phyloP scores from a whole-genome alignment of 2,113 vertebrate genomes.

The Taurulus bubalis region DNA sequence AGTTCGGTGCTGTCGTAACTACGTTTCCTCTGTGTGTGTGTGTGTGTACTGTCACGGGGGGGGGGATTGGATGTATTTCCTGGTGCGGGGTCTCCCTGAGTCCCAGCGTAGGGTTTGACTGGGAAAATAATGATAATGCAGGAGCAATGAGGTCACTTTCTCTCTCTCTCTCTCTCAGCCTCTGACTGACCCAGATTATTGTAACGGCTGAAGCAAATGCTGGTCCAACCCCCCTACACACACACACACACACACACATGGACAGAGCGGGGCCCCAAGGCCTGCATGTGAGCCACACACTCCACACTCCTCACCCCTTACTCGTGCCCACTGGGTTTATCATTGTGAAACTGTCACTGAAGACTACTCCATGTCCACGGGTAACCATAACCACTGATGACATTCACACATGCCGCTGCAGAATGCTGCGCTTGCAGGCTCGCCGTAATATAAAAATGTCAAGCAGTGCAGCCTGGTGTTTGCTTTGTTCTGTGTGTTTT shows the following conservation, averaged over 20 bases:
- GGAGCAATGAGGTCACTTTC: slow-evolving; percentile 69
- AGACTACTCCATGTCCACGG: slow-evolving; percentile 17
- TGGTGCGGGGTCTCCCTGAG: slow-evolving; percentile 41
- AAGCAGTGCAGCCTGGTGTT: background rate
- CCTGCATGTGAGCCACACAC: slow-evolving; percentile 33
- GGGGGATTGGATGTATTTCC: slow-evolving; percentile 61
- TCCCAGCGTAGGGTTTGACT: slow-evolving; percentile 40
- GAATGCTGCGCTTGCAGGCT: background rate
- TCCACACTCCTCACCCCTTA: slow-evolving; percentile 3
- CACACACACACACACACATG: background rate
- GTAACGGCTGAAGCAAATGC: slow-evolving; percentile 61
- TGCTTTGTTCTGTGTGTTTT: background rate
- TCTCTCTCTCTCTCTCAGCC: slow-evolving; percentile 36
- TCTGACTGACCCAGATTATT: slow-evolving; percentile 69
- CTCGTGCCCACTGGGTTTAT: slow-evolving; percentile 31
- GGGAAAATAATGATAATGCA: slow-evolving; percentile 70
- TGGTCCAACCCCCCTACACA: slow-evolving; percentile 20
- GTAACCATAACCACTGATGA: slow-evolving; percentile 35
- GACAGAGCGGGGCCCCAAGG: slow-evolving; percentile 29
- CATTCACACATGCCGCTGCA: slow-evolving; percentile 47
- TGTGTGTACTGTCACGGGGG: slow-evolving; percentile 20
- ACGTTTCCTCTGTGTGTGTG: slow-evolving; percentile 60
- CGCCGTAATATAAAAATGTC: background rate
- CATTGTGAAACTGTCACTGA: slow-evolving; percentile 39
- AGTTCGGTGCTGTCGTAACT: slow-evolving; percentile 59